phyloP scores from a whole-genome alignment of 2,888 invertebrate species.

The Morinoia aosen region DNA sequence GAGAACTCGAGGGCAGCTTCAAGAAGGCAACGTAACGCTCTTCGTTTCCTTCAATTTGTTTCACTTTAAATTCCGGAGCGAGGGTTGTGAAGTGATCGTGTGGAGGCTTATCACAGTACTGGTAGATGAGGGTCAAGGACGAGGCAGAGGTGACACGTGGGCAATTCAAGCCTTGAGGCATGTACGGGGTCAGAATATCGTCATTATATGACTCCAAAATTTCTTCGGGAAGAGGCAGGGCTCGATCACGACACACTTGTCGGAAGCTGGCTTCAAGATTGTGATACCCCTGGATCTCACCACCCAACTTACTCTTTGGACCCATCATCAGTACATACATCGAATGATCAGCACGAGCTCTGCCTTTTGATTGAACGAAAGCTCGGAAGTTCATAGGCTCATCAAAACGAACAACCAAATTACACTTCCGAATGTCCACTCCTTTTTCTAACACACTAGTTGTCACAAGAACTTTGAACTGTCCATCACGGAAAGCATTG shows the following conservation, averaged over 20 bases:
- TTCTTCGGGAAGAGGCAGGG: slow-evolving; percentile 55
- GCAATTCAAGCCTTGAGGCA: slow-evolving; percentile 62
- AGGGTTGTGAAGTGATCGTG: slow-evolving; percentile 65
- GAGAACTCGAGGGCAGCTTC: slow-evolving; percentile 65
- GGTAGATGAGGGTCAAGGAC: slow-evolving; percentile 63
- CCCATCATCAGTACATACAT: slow-evolving; percentile 63
- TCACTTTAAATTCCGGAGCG: slow-evolving; percentile 37
- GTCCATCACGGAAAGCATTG: slow-evolving; percentile 61
- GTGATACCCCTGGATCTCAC: slow-evolving; percentile 54
- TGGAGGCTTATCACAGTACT: slow-evolving; percentile 64
- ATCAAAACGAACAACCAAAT: slow-evolving; percentile 68
- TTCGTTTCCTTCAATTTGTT: background rate
- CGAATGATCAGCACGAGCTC: slow-evolving; percentile 67
- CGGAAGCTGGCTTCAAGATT: slow-evolving; percentile 55
- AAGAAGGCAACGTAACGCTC: slow-evolving; percentile 41
- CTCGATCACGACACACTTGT: slow-evolving; percentile 55
- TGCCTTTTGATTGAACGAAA: slow-evolving; percentile 68
- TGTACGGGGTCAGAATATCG: slow-evolving; percentile 61
- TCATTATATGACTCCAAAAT: slow-evolving; percentile 55
- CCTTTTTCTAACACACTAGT: slow-evolving; percentile 69
- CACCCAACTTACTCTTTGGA: background rate
- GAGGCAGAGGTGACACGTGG: slow-evolving; percentile 67
- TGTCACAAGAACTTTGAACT: slow-evolving; percentile 67
- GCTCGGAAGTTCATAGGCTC: slow-evolving; percentile 65
- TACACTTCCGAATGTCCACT: slow-evolving; percentile 68